Evolutionary conservation across 2,113 vertebrate species (phyloP).

Genomic region (Melospiza melodia): DNA sequence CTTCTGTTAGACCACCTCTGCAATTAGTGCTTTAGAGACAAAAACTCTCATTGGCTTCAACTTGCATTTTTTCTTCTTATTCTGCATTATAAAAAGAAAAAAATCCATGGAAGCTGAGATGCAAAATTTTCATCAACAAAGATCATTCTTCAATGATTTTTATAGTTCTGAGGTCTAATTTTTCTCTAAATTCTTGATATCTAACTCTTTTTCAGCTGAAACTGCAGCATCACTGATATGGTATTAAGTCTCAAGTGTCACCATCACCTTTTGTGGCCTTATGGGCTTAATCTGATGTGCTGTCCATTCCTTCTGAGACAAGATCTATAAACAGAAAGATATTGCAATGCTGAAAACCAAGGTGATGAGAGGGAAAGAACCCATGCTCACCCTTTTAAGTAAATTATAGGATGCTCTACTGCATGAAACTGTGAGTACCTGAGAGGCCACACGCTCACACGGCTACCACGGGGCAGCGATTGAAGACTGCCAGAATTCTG

Average conservation of each 20-base stretch:
- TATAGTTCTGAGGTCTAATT: not conserved
- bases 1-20: not conserved
- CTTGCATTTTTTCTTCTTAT: not conserved
- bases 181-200: not conserved
- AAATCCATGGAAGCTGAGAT: not conserved
- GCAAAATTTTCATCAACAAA: not conserved
- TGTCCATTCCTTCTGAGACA: not conserved
- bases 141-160: not conserved
- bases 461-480: not conserved
- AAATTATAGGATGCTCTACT: not conserved
- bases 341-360: not conserved
- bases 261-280: not conserved
- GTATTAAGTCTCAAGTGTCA: not conserved
- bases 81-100: not conserved
- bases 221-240: not conserved
- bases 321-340: not conserved
- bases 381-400: not conserved
- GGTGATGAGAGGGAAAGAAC: not conserved
- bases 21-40: not conserved
- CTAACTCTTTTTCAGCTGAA: not conserved
- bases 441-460: not conserved
- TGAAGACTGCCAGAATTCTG: not conserved
- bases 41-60: not conserved
- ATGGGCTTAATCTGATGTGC: not conserved
- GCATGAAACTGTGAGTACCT: not conserved